phyloP scores from a whole-genome alignment of 30 jellyfish, hydroid and myxozoan species.

The Turritopsis rubra region DNA sequence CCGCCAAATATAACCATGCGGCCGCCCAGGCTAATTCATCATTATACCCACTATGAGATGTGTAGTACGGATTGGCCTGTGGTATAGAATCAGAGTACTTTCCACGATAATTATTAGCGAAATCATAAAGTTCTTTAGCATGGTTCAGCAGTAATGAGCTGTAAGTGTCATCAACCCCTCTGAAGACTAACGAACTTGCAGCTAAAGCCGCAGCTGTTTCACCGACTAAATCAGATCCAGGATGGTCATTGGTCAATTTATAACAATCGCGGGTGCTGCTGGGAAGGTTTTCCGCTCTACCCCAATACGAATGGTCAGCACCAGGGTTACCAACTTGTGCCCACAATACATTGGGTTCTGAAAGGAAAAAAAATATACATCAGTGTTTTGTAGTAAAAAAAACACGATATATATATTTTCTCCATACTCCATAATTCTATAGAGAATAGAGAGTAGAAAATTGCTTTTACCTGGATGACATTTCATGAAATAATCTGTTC shows the following conservation, averaged over 20 bases:
- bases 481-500: constrained; percentile 66
- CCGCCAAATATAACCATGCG: constrained; percentile 63
- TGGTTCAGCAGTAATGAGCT: constrained; percentile 33
- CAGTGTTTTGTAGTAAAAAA: too few species aligned
- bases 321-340: constrained; percentile 75
- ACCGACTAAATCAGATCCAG: constrained; percentile 69
- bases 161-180: constrained; percentile 27
- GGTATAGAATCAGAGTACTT: constrained; percentile 46
- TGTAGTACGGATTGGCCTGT: constrained; percentile 48
- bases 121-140: constrained; percentile 54
- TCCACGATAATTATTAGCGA: constrained; percentile 54
- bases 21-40: constrained; percentile 76
- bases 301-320: constrained; percentile 64
- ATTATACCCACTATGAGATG: constrained; percentile 53
- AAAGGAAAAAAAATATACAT: background rate
- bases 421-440: too few species aligned
- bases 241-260: constrained; percentile 34
- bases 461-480: constrained; percentile 52
- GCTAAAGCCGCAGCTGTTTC: constrained; percentile 76
- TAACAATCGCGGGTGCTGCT: constrained; percentile 37
- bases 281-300: constrained; percentile 56
- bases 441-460: background rate
- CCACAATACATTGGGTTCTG: constrained; percentile 29
- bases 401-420: too few species aligned
- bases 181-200: constrained; percentile 53